Evolutionary conservation across 2,113 vertebrate species (phyloP).

Genomic region (Stegostoma tigrinum): DNA sequence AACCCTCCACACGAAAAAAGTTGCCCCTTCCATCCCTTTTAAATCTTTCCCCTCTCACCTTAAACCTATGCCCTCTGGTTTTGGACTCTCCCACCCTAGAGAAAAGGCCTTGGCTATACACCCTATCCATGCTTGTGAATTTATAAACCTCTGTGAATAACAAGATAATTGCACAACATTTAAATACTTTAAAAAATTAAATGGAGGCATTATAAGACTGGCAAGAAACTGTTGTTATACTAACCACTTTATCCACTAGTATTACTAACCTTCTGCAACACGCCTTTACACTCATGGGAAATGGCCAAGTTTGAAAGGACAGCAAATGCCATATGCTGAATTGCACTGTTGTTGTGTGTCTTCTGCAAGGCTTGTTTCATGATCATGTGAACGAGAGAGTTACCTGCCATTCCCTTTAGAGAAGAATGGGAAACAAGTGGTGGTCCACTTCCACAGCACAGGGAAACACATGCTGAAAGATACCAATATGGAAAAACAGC

Average conservation of each 20-base stretch:
- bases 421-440: conserved; percentile 42
- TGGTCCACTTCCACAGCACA: conserved; percentile 61
- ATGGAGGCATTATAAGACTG: background rate
- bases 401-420: conserved; percentile 52
- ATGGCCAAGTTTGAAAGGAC: conserved; percentile 79
- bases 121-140: no score
- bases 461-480: conserved; percentile 73
- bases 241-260: background rate
- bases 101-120: no score
- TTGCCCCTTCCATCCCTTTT: no score
- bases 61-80: no score
- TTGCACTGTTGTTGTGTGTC: conserved; percentile 56
- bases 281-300: conserved; percentile 78
- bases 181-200: background rate
- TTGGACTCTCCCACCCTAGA: no score
- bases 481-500: background rate
- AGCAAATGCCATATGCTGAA: conserved; percentile 71
- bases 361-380: conserved; percentile 74
- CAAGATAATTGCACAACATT: background rate
- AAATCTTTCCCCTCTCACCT: no score
- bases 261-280: conserved; percentile 79
- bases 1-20: no score
- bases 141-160: no score
- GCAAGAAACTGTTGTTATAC: background rate
- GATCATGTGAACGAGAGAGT: conserved; percentile 71